Evolutionary conservation across 1,140 invertebrate genomes (phyloP).

Genomic region (Trigoniulus corallinus): DNA sequence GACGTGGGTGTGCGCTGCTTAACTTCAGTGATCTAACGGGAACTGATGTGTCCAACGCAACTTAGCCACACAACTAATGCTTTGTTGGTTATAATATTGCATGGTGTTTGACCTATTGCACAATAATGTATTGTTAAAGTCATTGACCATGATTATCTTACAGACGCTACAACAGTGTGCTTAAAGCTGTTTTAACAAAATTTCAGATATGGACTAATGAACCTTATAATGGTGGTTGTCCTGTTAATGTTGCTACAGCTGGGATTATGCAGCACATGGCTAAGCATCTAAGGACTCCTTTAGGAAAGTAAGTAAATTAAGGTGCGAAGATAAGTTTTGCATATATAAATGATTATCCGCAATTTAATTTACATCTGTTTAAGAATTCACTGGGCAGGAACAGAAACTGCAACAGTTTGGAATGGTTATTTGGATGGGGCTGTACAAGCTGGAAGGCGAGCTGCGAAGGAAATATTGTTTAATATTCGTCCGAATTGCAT

Average conservation of each 20-base stretch:
- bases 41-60: too few relatives aligned
- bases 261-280: constrained; percentile 16
- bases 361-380: constrained; percentile 10
- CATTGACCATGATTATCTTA: too few relatives aligned
- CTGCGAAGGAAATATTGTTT: constrained; percentile 22
- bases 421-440: constrained; percentile 30
- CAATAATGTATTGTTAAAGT: too few relatives aligned
- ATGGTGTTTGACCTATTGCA: too few relatives aligned
- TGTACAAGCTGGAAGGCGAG: constrained; percentile 25
- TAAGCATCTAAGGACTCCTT: constrained; percentile 13
- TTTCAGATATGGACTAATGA: constrained; percentile 23
- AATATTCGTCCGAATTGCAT: background rate
- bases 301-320: constrained; percentile 14
- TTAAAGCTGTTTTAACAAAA: background rate
- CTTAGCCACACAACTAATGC: too few relatives aligned
- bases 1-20: too few relatives aligned
- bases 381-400: constrained; percentile 29
- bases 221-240: constrained; percentile 26
- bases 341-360: background rate
- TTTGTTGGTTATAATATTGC: too few relatives aligned
- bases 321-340: background rate
- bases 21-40: too few relatives aligned
- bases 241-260: constrained; percentile 16
- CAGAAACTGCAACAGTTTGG: constrained; percentile 27
- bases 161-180: background rate